phyloP scores from a whole-genome alignment of 2,113 vertebrate species.

The Solea senegalensis region DNA sequence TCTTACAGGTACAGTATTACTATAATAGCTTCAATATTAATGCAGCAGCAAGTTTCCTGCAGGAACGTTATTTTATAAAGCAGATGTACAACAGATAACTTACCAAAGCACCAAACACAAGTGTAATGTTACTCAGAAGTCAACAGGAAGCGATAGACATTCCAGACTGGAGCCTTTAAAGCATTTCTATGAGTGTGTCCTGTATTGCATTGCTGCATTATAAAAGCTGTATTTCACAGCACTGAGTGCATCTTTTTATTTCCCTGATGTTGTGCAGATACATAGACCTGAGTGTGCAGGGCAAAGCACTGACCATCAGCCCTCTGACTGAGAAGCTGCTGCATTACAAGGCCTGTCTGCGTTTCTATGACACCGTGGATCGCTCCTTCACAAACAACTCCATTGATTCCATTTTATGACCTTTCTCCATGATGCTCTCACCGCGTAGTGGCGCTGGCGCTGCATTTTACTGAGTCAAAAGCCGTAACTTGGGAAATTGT shows the following conservation, averaged over 20 bases:
- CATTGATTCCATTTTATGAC: constrained; percentile 80
- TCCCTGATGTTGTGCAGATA: constrained; percentile 78
- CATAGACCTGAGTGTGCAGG: constrained; percentile 80
- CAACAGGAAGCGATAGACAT: too few species aligned
- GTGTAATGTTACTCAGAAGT: too few species aligned
- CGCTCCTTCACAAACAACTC: constrained; percentile 76
- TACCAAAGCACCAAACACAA: too few species aligned
- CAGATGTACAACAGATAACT: too few species aligned
- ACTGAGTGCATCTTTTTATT: constrained; percentile 2
- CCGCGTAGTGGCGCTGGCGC: constrained; percentile 66
- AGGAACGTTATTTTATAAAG: too few species aligned
- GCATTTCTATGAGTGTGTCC: too few species aligned
- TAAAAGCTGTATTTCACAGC: too few species aligned
- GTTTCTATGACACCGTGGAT: constrained; percentile 85
- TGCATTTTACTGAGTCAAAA: constrained; percentile 29
- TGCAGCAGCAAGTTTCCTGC: too few species aligned
- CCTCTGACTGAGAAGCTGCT: constrained; percentile 85
- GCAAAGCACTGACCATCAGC: constrained; percentile 70
- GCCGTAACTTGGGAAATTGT: neutral
- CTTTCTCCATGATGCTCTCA: neutral
- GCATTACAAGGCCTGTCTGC: constrained; percentile 83
- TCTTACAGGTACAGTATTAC: constrained; percentile 84
- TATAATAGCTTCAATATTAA: too few species aligned
- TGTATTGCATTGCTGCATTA: too few species aligned
- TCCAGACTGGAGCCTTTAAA: too few species aligned